phyloP scores from a whole-genome alignment of 2,797 vertebrate species.

The Oryzias sinensis region DNA sequence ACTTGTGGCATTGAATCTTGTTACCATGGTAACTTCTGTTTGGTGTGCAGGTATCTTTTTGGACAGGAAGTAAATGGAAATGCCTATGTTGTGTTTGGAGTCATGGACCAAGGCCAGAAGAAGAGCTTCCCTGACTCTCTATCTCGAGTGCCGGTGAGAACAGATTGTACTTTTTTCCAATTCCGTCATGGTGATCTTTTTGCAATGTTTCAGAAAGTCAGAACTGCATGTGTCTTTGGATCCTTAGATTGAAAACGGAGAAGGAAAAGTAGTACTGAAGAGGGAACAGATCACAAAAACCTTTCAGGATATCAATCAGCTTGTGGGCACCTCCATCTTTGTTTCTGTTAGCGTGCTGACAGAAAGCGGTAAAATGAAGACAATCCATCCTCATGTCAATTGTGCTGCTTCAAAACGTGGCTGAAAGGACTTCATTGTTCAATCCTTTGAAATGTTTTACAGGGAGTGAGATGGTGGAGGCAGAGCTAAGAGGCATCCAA shows the following conservation, averaged over 20 bases:
- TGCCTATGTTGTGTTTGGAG: slow-evolving; percentile 73
- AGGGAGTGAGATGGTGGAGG: slow-evolving; percentile 76
- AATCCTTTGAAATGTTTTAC: not conserved
- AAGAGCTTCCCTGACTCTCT: slow-evolving; percentile 56
- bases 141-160: slow-evolving; percentile 50
- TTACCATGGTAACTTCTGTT: not conserved
- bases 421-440: no score
- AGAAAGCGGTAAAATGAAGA: slow-evolving; percentile 67
- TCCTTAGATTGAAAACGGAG: slow-evolving; percentile 68
- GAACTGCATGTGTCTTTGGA: not conserved
- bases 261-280: slow-evolving; percentile 52
- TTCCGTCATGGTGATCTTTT: not conserved
- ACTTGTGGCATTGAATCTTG: not conserved
- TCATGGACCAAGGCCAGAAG: slow-evolving; percentile 37
- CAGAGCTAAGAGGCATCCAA: slow-evolving; percentile 60
- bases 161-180: not conserved
- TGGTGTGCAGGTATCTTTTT: slow-evolving; percentile 68
- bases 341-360: slow-evolving; percentile 71
- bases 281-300: slow-evolving; percentile 55
- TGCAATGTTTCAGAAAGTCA: accelerated
- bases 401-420: no score
- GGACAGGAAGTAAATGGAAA: slow-evolving; percentile 63
- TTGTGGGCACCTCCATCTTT: slow-evolving; percentile 68
- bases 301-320: slow-evolving; percentile 28
- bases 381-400: not conserved